Percentiles rank a stretch among this genome's conserved stretches.
phyloP scores from a whole-genome alignment of 2,888 invertebrate species.

The Marronus borbonicus region DNA sequence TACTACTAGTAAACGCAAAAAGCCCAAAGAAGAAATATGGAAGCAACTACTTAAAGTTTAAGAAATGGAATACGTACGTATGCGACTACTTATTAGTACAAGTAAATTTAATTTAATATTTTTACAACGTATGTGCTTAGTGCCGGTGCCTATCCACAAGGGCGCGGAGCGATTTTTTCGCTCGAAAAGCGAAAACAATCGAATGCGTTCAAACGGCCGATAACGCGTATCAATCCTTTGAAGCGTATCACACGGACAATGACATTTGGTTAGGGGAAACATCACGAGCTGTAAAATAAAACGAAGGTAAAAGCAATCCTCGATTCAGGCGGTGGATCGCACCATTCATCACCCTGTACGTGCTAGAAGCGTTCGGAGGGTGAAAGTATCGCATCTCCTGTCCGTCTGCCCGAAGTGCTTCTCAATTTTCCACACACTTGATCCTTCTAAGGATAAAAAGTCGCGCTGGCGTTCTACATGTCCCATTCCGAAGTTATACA shows the following conservation, averaged over 20 bases:
- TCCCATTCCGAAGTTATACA: conserved; percentile 30
- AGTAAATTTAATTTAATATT: neutral
- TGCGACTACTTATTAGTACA: conserved; percentile 1
- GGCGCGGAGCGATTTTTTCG: too few species aligned
- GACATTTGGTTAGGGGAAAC: conserved; percentile 15
- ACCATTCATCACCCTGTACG: conserved; percentile 55
- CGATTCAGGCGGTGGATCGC: conserved; percentile 47
- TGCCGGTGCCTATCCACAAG: too few species aligned
- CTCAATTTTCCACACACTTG: conserved; percentile 65
- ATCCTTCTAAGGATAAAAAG: conserved; percentile 62
- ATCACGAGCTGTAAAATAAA: conserved; percentile 46
- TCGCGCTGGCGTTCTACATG: conserved; percentile 50
- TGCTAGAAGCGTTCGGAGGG: conserved; percentile 57
- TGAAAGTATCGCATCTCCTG: conserved; percentile 61
- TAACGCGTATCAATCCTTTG: conserved; percentile 40
- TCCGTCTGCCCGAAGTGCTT: conserved; percentile 61
- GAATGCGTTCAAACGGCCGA: conserved; percentile 15
- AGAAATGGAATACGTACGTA: neutral
- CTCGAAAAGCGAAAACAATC: conserved; percentile 22
- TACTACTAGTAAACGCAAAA: too few species aligned
- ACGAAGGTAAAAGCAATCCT: conserved; percentile 57
- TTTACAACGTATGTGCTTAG: too few species aligned
- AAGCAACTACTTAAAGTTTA: too few species aligned
- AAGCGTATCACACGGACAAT: conserved; percentile 36
- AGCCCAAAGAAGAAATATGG: too few species aligned